Evolutionary conservation across 2,113 vertebrate genomes (phyloP), one percentile per base, ranked within the genome.

Genomic region (Pteruthius melanotis): DNA sequence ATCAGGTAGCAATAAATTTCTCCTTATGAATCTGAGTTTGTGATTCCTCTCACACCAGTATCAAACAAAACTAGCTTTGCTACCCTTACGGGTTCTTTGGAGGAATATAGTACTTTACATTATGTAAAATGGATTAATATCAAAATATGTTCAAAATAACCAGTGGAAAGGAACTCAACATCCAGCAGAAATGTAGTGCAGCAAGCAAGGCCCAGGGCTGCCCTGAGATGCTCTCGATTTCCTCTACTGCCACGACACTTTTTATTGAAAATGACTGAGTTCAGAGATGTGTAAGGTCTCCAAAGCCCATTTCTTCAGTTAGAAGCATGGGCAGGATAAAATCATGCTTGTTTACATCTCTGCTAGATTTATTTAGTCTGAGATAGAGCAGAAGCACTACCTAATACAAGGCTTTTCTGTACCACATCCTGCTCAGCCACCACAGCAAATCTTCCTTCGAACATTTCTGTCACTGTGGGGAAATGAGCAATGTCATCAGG

Each of bases 231-330:
- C 33, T 72, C 15, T 61, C 49, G 83, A 77, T 42, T 69, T 86
- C 28, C 28, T 79, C 44, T 53, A 40, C 6, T 50, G 6, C 10
- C 5, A 2, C 24, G 27, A 37, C 5, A 37, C 42, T 19, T 75
- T 26, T 71, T 66, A 31, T 26, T 66, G 61, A 75, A 91, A 81
- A 47, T 54, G 7, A 63, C 30, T 82, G 39, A 65, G 18, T 50
- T 54, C 6, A 12, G 72, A 68, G 49, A 33, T 30, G 49, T 0
- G 0, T 40, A 66, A 78, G 13, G 24, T 45, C 26, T 77, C 37
- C 30, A 50, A 89, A 81, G 8, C 30, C n/a, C 8, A 27, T 81
- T 89, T 78, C 27, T 83, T 70, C 16, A 54, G 23, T 74, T 28
- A 83, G 45, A 94, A 61, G 12, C 13, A 15, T 2, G 11, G 21